phyloP scores from a whole-genome alignment of 2,797 vertebrate genomes.

The Artibeus jamaicensis region DNA sequence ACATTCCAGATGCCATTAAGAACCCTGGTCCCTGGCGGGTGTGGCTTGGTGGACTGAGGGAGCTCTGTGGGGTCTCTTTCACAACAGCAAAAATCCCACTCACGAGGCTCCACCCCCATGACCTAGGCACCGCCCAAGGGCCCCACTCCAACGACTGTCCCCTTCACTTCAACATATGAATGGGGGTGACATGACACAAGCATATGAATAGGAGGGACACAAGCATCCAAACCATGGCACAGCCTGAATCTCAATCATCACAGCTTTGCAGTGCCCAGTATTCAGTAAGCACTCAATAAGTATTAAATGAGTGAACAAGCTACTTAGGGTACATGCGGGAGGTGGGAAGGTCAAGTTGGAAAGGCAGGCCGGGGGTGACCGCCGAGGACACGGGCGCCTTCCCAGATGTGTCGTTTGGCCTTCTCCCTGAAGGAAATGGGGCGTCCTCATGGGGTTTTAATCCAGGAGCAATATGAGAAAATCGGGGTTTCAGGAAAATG shows the following conservation, averaged over 20 bases:
- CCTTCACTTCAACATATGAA: not conserved
- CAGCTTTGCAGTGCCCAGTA: not conserved
- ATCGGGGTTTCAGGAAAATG: not conserved
- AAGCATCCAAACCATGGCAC: not conserved
- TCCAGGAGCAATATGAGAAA: not conserved
- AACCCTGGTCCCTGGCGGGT: not conserved
- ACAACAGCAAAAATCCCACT: not conserved
- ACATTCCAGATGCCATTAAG: not conserved
- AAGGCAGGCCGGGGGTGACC: not conserved
- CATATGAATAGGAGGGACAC: no score
- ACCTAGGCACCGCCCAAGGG: not conserved
- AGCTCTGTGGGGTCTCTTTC: not conserved
- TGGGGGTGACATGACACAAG: no score
- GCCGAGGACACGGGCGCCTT: accelerated
- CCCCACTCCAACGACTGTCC: not conserved
- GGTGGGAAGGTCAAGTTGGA: not conserved
- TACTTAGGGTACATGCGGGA: not conserved
- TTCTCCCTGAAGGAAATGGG: not conserved
- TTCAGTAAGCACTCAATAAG: not conserved
- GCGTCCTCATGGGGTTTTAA: not conserved
- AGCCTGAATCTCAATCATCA: not conserved
- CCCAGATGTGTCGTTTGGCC: not conserved
- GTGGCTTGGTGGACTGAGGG: not conserved
- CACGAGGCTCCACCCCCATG: not conserved
- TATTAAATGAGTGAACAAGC: not conserved